Conservation (phyloP, 1,140 invertebrate species). For the Orussus abietinus region DNA sequence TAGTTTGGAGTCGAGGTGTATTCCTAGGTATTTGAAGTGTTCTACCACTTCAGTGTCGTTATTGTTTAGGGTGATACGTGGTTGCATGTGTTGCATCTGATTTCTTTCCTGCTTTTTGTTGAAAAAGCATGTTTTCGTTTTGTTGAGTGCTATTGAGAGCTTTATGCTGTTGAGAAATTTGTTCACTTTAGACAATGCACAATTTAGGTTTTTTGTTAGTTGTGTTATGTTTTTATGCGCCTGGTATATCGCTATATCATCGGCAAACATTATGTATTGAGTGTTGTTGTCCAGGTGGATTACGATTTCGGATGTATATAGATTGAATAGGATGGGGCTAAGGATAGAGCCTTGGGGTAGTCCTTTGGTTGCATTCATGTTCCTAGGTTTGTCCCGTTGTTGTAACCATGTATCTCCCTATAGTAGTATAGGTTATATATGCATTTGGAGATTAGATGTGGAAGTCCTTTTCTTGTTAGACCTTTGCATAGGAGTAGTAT, state of each 20-base stretch:
- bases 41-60: not conserved
- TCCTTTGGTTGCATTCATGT: conserved; percentile 4
- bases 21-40: conserved; percentile 1
- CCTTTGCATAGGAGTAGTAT: conserved; percentile 5
- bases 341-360: conserved; percentile 14
- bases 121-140: conserved; percentile 6
- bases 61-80: not conserved
- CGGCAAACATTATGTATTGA: conserved; percentile 10
- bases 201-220: not conserved
- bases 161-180: not conserved
- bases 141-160: not conserved
- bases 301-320: conserved; percentile 11
- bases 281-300: not conserved
- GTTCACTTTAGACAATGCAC: not conserved
- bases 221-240: not conserved
- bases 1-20: conserved; percentile 10
- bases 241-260: conserved; percentile 15
- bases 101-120: not conserved
- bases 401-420: conserved; percentile 4
- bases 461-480: conserved; percentile 1
- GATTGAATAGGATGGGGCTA: conserved; percentile 14
- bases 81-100: not conserved
- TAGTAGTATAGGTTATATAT: conserved; percentile 7
- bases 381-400: not conserved
- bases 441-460: conserved; percentile 3